phyloP scores from a whole-genome alignment of 1,140 invertebrate species.

The Megathymus violae region DNA sequence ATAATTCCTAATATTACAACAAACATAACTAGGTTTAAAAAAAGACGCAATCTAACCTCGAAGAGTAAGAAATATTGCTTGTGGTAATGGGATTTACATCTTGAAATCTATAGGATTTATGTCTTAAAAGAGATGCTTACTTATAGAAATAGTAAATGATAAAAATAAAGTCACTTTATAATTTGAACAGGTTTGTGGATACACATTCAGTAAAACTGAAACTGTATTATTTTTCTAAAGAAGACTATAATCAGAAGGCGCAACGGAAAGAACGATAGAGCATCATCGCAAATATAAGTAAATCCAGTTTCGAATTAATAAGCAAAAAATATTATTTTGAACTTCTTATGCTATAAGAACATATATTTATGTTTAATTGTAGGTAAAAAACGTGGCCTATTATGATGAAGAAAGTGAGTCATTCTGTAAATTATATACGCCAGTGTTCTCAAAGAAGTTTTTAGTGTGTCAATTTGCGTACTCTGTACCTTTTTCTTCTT shows the following conservation, averaged over 20 bases:
- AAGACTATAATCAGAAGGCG: neutral
- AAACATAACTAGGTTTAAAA: neutral
- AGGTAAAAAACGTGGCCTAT: too few relatives aligned
- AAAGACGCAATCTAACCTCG: neutral
- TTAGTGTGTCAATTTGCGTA: too few relatives aligned
- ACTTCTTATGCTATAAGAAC: too few relatives aligned
- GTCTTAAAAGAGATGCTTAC: constrained; percentile 89
- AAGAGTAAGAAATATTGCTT: constrained; percentile 80
- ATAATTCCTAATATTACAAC: neutral
- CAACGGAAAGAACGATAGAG: neutral
- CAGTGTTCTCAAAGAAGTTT: too few relatives aligned
- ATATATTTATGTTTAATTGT: too few relatives aligned
- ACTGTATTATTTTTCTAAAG: neutral
- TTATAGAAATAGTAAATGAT: constrained; percentile 87
- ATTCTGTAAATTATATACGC: too few relatives aligned
- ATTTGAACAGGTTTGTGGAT: constrained; percentile 71
- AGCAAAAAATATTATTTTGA: too few relatives aligned
- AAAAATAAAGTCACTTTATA: constrained; percentile 85
- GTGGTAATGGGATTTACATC: constrained; percentile 85
- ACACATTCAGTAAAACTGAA: constrained; percentile 19
- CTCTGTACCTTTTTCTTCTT: too few relatives aligned
- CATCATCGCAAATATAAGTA: too few relatives aligned
- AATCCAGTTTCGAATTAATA: too few relatives aligned
- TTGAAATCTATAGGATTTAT: too few relatives aligned
- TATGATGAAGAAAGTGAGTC: too few relatives aligned